These are phyloP conservation scores for Mungos mungo DNA, from an alignment of 2,113 vertebrate species.

Conservation along the genomic window DNA sequence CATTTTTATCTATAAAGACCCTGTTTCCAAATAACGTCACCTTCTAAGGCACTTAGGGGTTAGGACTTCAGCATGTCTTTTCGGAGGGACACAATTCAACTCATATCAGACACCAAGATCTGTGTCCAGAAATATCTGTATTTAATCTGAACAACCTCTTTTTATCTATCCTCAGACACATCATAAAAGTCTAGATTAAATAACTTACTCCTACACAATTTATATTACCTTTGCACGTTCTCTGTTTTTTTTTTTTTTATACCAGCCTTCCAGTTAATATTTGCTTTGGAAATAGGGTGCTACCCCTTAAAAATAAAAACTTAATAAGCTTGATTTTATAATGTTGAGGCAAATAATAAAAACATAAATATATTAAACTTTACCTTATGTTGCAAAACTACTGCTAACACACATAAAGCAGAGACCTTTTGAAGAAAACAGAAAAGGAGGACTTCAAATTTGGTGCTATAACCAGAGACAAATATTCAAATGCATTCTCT, in stretches of 20 bases:
- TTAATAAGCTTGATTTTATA: background rate
- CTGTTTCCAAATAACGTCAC: background rate
- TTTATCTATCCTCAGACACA: background rate
- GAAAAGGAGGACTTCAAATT: background rate
- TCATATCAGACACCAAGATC: background rate
- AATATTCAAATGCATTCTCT: background rate
- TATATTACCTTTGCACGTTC: background rate
- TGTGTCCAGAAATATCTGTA: background rate
- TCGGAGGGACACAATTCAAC: background rate
- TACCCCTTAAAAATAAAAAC: background rate
- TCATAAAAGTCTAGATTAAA: background rate
- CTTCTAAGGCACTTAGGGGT: background rate
- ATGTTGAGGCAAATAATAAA: background rate
- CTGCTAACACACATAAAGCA: background rate
- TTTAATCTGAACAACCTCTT: background rate
- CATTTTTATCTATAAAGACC: background rate
- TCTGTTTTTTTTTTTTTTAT: background rate
- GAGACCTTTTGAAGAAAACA: background rate
- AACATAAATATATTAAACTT: background rate
- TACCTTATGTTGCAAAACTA: background rate
- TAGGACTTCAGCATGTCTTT: background rate
- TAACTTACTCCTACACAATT: background rate
- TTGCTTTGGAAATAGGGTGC: background rate
- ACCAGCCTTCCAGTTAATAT: background rate
- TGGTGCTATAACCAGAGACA: background rate